A percentile compares a stretch with the other conserved stretches of the same genome.
Evolutionary conservation across 2,888 invertebrate genomes (phyloP).

Genomic region (Strigamia crassipes): DNA sequence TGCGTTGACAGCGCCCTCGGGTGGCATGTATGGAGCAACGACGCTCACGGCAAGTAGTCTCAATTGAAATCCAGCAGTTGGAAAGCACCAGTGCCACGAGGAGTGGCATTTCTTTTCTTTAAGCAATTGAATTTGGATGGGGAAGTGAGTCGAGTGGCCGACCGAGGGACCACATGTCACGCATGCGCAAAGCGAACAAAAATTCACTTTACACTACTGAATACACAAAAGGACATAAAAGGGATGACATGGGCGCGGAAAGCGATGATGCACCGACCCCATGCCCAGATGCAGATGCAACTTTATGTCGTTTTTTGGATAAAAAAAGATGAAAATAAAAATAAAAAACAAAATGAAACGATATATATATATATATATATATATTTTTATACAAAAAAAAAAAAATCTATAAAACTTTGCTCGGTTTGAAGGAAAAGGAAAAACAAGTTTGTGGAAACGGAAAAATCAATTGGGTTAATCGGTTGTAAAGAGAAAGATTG

Average conservation of each 20-base stretch:
- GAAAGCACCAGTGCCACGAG: background rate
- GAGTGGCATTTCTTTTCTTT: conserved; percentile 33
- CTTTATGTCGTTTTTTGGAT: background rate
- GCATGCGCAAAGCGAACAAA: conserved; percentile 33
- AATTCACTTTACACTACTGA: conserved; percentile 39
- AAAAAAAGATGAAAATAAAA: no score
- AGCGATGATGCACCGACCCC: conserved; percentile 34
- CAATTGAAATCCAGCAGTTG: conserved; percentile 28
- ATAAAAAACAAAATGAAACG: no score
- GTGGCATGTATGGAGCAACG: conserved; percentile 2
- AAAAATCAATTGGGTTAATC: background rate
- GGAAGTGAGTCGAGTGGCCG: conserved; percentile 32
- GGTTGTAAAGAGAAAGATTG: background rate
- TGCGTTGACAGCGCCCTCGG: conserved; percentile 36
- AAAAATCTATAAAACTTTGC: background rate
- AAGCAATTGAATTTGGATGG: conserved; percentile 42
- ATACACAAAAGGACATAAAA: conserved; percentile 40
- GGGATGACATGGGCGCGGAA: conserved; percentile 19
- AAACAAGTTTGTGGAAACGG: background rate
- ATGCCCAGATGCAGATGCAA: background rate
- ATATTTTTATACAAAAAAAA: background rate
- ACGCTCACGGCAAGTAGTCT: conserved; percentile 29
- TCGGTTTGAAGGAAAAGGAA: background rate
- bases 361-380: background rate
- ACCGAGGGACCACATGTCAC: conserved; percentile 39